Evolutionary conservation across 1,140 invertebrate genomes (phyloP), one percentile per base, ranked within the genome.

Genomic region (Drosophila albomicans): DNA sequence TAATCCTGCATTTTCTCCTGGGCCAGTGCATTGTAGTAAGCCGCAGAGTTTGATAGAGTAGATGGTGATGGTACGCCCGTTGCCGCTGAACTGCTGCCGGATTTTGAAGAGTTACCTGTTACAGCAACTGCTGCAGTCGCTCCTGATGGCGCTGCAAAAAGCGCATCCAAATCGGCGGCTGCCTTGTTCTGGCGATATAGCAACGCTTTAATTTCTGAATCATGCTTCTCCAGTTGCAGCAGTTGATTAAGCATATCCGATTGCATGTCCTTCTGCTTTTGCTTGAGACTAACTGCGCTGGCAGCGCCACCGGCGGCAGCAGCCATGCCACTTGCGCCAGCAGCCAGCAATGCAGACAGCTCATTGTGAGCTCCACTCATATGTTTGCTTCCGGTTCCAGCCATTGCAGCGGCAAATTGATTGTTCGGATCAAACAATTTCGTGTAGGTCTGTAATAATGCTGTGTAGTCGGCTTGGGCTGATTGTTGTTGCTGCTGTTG

Each of bases 1-100:
- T 92, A 92, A 28, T 93, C 92, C 71, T 93, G 92, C 63, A 91
- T 85, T 51, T 92, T 93, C 25, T 92, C 91, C 51, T 91, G 90
- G 3, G 92, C 81, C 63, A 92, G 61, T 0, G 91, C 85, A 69
- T 92, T 91, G 20, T 92, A 92, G n/a, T 91, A 92, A 0, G 87
- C 81, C 15, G 87, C 79, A 5, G 88, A 78, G 51, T 87, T 87
- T 3, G 75, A 66, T 3, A 91, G 46, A 1, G 84, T 80, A 4
- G 89, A 88, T 5, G 84, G 78, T 25, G 62, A 87, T 13, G 79
- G 57, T 2, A 87, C 51, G 1, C 81, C 81, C 5, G 64, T 49
- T 5, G 67, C 75, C 56, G 30, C 51, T 74, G 64, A 38, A 63
- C 75, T 13, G 41, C 48, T 6, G 76, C 65, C 30, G 3, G 69